phyloP scores from a whole-genome alignment of 2,797 vertebrate genomes.

The Vespertilio murinus region DNA sequence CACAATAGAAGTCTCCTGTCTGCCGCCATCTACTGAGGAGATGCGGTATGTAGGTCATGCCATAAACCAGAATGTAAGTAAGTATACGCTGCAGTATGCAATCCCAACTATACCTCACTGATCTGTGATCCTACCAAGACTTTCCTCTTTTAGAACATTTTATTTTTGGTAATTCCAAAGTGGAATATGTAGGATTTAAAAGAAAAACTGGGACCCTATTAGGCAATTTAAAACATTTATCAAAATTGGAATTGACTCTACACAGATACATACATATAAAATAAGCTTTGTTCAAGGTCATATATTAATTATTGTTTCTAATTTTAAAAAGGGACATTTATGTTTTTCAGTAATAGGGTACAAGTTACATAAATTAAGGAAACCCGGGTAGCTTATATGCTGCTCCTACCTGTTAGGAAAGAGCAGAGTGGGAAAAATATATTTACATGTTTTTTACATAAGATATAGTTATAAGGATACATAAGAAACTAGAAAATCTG shows the following conservation, averaged over 20 bases:
- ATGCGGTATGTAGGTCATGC: background rate
- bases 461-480: background rate
- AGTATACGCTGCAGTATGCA: background rate
- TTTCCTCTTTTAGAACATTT: background rate
- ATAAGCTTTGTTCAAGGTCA: background rate
- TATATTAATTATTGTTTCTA: background rate
- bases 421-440: background rate
- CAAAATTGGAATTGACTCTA: slow-evolving; percentile 18
- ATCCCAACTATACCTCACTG: background rate
- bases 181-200: background rate
- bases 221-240: background rate
- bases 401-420: background rate
- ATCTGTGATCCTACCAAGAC: background rate
- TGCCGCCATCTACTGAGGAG: background rate
- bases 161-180: background rate
- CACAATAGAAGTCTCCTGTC: background rate
- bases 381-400: background rate
- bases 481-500: slow-evolving; percentile 16
- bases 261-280: background rate
- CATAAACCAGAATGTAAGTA: background rate
- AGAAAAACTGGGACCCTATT: background rate
- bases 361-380: background rate
- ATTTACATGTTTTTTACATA: background rate
- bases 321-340: background rate
- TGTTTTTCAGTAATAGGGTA: background rate